These are phyloP conservation scores for Ficedula albicollis DNA, from an alignment of 2,797 vertebrate species.

Conservation along the genomic window DNA sequence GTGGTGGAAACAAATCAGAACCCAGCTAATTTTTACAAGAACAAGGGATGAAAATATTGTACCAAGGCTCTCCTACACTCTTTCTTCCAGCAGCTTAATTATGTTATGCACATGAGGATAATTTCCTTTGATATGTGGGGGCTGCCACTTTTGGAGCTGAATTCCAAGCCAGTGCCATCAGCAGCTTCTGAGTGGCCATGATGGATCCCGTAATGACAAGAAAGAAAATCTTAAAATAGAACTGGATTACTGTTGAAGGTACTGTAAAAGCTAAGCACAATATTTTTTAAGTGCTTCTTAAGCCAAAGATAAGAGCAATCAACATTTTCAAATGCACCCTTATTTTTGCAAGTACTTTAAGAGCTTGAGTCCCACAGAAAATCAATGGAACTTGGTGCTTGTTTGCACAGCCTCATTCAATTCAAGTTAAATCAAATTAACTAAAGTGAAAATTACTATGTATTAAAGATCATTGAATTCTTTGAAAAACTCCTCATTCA, in stretches of 20 bases:
- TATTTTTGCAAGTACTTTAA: not conserved
- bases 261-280: not conserved
- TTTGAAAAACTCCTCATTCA: conserved; percentile 53
- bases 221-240: not conserved
- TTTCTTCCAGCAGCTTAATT: not conserved
- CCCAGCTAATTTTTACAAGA: not conserved
- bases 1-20: not conserved
- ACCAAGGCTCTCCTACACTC: not conserved
- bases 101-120: not conserved
- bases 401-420: not conserved
- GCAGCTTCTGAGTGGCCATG: not conserved
- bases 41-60: not conserved
- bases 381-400: conserved; percentile 9
- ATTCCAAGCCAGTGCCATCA: not conserved
- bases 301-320: conserved; percentile 4
- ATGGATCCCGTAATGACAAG: fast-evolving
- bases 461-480: conserved; percentile 53
- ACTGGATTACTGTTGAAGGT: not conserved
- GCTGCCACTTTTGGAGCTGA: not conserved
- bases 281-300: not conserved
- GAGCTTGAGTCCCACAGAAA: not conserved
- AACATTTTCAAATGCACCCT: conserved; percentile 3
- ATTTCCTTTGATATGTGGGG: not conserved
- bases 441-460: conserved; percentile 47
- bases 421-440: conserved; percentile 49